Base-by-base conservation (phyloP, 2,113 vertebrate genomes). In the Psilopsiagon aurifrons region DNA sequence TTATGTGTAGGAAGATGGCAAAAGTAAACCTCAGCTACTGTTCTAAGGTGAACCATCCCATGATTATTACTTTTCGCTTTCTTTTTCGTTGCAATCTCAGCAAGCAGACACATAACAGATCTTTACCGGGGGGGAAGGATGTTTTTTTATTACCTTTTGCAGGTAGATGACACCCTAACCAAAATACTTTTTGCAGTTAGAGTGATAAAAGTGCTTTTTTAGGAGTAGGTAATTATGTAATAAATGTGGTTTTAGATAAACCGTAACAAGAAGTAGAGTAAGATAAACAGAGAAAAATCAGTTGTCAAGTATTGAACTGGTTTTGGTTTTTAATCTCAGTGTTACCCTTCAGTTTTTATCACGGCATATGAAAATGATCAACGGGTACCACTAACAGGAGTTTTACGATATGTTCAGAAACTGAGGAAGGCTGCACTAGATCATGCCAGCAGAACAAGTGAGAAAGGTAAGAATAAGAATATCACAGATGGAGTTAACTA, bases 271-370 rank as follows among this genome's bases (percentile, higher is more conserved):
- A 31, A 62, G 31, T 67, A 44, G 15, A 37, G 13, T 41, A 54
- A 60, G 17, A 43, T 39, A 67, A 15, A 54, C 13, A 27, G 39
- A 90, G 35, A 80, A 90, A 66, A 88, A 37, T 6, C 19, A 64
- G 28, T 24, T 88, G 41, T 37, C 46, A 55, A 19, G 16, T 64
- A 23, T 75, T 59, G 71, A 79, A 84, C 35, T 78, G 33, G 2
- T 47, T 86, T 74, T 85, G 67, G 1, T 82, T 92, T 90, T 75
- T 73, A 31, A 88, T 94, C 70, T 90, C 83, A 99, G 99, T 67
- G 77, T 85, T 99, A 99, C 70, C 99, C 99, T 66, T 99, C 99
- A 4, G 84, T 99, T 97, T 98, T 99, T 91, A 98, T 99, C 97
- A 99, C 99, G 9, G 99, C 98, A 1, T 99, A 99, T 93, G 98